Percentiles rank a stretch among this genome's conserved stretches.
phyloP scores from a whole-genome alignment of 1,140 invertebrate genomes.

The Drosophila albomicans region DNA sequence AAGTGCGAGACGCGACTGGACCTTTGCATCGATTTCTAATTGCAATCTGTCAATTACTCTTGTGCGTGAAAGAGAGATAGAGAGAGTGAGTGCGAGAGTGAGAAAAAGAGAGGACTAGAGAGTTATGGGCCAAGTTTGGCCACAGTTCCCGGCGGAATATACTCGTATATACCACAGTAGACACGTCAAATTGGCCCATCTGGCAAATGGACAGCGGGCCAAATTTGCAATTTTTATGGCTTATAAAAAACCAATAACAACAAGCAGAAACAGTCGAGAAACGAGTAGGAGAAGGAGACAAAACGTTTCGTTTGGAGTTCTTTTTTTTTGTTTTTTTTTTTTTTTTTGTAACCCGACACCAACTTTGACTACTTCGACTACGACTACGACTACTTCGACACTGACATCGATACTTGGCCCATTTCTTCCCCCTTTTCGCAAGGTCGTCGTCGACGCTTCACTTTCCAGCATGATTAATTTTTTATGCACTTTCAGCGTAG shows the following conservation, averaged over 20 bases:
- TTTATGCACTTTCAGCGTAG: slow-evolving; percentile 35
- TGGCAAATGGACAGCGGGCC: slow-evolving; percentile 68
- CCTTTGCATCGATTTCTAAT: slow-evolving; percentile 75
- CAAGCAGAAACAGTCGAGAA: slow-evolving; percentile 25
- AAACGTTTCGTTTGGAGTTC: not conserved
- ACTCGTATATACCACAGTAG: not conserved
- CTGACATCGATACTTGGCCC: slow-evolving; percentile 13
- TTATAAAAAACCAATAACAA: slow-evolving; percentile 81
- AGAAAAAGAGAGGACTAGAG: not conserved
- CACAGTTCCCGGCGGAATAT: slow-evolving; percentile 48
- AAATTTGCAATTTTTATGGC: slow-evolving; percentile 79
- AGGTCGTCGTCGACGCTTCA: slow-evolving; percentile 21
- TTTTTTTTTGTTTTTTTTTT: no score
- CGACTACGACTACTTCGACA: slow-evolving; percentile 12
- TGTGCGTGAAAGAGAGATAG: not conserved
- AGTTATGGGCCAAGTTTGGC: slow-evolving; percentile 56
- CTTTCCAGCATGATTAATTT: slow-evolving; percentile 73
- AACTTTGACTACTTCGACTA: slow-evolving; percentile 1
- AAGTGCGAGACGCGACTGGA: slow-evolving; percentile 43
- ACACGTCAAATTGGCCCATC: slow-evolving; percentile 71
- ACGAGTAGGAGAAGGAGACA: not conserved
- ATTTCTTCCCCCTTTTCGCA: slow-evolving; percentile 4
- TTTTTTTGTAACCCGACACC: slow-evolving; percentile 34
- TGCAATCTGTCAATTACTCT: slow-evolving; percentile 77
- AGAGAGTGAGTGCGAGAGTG: not conserved